These are phyloP conservation scores for Cerceris ruficornis DNA, from an alignment of 2,888 invertebrate genomes.

Conservation along the genomic window DNA sequence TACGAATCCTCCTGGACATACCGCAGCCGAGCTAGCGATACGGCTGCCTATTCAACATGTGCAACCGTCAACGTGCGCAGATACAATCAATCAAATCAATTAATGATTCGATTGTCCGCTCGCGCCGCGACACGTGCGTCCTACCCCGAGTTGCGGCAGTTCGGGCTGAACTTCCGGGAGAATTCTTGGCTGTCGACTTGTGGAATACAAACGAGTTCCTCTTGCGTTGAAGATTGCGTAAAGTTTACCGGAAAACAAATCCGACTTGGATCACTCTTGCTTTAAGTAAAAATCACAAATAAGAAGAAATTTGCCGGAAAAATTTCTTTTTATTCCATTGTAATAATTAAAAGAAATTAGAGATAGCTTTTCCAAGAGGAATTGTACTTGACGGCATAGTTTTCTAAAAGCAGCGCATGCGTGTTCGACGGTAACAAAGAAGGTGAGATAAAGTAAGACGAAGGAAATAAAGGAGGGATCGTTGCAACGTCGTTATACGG, in stretches of 20 bases:
- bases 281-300: too few species aligned
- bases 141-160: slow-evolving; percentile 37
- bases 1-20: slow-evolving; percentile 74
- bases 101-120: slow-evolving; percentile 77
- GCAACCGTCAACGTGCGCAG: slow-evolving; percentile 78
- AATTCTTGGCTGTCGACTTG: too few species aligned
- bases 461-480: slow-evolving; percentile 37
- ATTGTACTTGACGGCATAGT: too few species aligned
- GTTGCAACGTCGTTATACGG: slow-evolving; percentile 23
- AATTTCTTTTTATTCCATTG: too few species aligned
- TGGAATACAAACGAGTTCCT: too few species aligned
- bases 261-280: too few species aligned
- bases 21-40: slow-evolving; percentile 70
- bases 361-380: too few species aligned
- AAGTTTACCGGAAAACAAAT: too few species aligned
- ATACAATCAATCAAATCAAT: slow-evolving; percentile 80
- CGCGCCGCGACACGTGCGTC: slow-evolving; percentile 58
- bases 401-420: neutral
- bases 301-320: too few species aligned
- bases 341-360: too few species aligned
- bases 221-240: too few species aligned
- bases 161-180: neutral
- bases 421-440: neutral
- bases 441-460: slow-evolving; percentile 32
- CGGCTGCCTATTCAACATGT: slow-evolving; percentile 78